Conservation (phyloP, 2,888 invertebrate genomes). For the Achlya flavicornis region DNA sequence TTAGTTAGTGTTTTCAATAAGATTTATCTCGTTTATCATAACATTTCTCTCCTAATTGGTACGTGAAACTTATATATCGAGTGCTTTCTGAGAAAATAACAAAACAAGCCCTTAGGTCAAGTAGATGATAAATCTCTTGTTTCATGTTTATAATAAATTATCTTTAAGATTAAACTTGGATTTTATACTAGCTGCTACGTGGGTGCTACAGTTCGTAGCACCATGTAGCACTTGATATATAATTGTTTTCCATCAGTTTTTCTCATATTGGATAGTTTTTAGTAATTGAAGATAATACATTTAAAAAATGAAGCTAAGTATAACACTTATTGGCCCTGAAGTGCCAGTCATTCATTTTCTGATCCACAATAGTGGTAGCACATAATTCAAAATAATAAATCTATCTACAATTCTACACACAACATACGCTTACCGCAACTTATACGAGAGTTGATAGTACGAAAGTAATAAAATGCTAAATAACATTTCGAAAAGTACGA, state of each 20-base stretch:
- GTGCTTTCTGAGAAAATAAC: not conserved
- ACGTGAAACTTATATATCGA: conserved; percentile 1
- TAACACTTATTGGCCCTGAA: too few relatives aligned
- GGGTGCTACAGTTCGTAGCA: not conserved
- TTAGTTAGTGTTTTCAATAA: not conserved
- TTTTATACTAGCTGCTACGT: not conserved
- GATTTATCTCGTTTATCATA: not conserved
- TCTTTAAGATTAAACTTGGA: not conserved
- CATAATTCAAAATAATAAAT: too few relatives aligned
- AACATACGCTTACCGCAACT: too few relatives aligned
- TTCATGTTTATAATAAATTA: not conserved
- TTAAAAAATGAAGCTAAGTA: too few relatives aligned
- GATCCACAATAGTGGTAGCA: too few relatives aligned
- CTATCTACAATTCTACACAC: too few relatives aligned
- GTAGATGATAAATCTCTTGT: not conserved
- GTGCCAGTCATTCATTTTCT: too few relatives aligned
- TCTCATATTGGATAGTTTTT: not conserved
- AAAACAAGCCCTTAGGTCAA: not conserved
- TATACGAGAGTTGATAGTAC: too few relatives aligned
- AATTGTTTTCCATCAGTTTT: not conserved
- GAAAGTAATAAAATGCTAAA: too few relatives aligned
- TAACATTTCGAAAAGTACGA: too few relatives aligned
- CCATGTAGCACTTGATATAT: not conserved
- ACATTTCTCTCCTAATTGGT: conserved; percentile 17
- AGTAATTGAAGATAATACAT: too few relatives aligned